phyloP scores from a whole-genome alignment of 1,140 invertebrate species.

The Pachyrhynchus sulphureomaculatus region DNA sequence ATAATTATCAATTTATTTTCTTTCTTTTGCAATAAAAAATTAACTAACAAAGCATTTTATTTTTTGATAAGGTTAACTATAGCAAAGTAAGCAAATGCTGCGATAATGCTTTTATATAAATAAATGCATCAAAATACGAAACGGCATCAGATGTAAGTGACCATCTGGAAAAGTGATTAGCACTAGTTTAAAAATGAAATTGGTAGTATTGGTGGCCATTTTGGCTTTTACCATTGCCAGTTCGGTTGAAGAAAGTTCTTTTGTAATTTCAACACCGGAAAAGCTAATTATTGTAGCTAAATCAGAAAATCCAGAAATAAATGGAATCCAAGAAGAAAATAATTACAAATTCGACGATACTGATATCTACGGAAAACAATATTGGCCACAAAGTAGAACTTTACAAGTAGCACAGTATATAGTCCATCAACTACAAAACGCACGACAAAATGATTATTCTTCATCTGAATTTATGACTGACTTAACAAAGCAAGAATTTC shows the following conservation, averaged over 20 bases:
- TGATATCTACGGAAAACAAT: conserved; percentile 5
- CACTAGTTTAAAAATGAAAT: conserved; percentile 17
- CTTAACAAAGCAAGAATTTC: conserved; percentile 6
- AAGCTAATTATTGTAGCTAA: too few species aligned
- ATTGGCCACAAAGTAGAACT: conserved; percentile 5
- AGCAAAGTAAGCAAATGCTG: too few species aligned
- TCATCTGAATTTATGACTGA: not conserved
- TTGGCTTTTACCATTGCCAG: conserved; percentile 12
- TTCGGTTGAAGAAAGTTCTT: not conserved
- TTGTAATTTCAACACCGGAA: not conserved
- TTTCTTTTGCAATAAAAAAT: too few species aligned
- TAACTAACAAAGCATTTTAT: too few species aligned
- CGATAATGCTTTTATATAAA: conserved; percentile 22
- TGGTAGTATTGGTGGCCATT: conserved; percentile 12
- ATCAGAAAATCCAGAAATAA: not conserved
- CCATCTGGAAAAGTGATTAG: not conserved
- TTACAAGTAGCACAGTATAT: conserved; percentile 14
- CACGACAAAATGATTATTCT: conserved; percentile 9
- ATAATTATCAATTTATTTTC: too few species aligned
- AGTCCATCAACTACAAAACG: conserved; percentile 3
- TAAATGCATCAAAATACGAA: not conserved
- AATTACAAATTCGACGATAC: not conserved
- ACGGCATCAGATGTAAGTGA: conserved; percentile 14
- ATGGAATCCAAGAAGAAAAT: not conserved
- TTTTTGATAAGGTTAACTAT: too few species aligned